Evolutionary conservation across 2,113 vertebrate species (phyloP), one percentile per base, ranked within the genome.

Genomic region (Pogona vitticeps): DNA sequence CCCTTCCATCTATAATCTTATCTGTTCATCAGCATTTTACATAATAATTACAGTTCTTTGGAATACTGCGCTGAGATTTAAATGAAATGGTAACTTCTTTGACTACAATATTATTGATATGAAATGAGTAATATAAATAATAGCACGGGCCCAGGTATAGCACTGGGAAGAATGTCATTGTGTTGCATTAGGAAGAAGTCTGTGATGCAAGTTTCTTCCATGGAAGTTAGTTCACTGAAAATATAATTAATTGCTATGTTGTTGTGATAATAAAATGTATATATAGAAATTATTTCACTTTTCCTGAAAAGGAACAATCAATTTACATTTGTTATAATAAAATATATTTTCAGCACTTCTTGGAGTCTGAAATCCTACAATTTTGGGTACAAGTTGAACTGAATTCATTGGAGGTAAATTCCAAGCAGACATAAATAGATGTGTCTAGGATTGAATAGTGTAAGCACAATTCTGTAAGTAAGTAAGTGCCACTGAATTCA

Each of bases 31-130:
- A 82, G 0, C 59, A 76, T 7, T 82, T 90, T 85, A 82, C 89
- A 84, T 33, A 56, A 86, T 88, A 42, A 84, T 31, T 40, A 9
- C 63, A 63, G 82, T 76, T 83, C 63, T 86, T 21, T 42, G 82
- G 67, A 46, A 28, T 84, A 46, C 40, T 26, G 59, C n/a, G n/a
- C n/a, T n/a, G n/a, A 52, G 40, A 76, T 42, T 61, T 76, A 38
- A 76, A 86, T 40, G 71, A 56, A 10, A 2, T 79, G 1, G 2
- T 14, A 2, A 0, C 77, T 85, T 20, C 20, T 77, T 56, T 61
- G 68, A 28, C 6, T 10, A 36, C 46, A 52, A 52, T 5, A 8
- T 40, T 36, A 33, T 9, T 73, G 70, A 59, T 38, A 81, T 9
- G 12, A 38, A 1, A 0, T 26, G 6, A 7, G 3, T 38, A 85